Evolutionary conservation across 2,888 invertebrate genomes (phyloP).

Genomic region (Pharmacophagus antenor): DNA sequence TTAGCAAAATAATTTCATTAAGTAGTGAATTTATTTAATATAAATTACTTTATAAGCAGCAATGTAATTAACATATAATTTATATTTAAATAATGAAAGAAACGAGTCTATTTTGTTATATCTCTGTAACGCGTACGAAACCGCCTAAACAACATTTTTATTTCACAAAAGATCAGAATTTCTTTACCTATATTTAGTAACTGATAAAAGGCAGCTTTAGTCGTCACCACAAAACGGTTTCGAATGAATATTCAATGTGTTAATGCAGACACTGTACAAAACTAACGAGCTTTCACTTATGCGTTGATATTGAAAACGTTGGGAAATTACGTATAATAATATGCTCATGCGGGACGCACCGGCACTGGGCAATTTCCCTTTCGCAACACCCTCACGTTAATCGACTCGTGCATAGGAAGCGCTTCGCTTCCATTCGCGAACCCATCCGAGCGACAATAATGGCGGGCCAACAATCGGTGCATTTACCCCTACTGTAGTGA

Average conservation of each 20-base stretch:
- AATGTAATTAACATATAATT: neutral
- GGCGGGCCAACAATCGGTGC: slow-evolving; percentile 39
- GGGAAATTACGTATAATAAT: slow-evolving; percentile 15
- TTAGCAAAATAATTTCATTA: no score
- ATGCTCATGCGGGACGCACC: slow-evolving; percentile 29
- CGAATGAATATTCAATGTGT: slow-evolving; percentile 8
- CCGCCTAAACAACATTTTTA: neutral
- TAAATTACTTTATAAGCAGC: neutral
- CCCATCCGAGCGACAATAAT: slow-evolving; percentile 44
- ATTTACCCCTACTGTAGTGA: slow-evolving; percentile 37
- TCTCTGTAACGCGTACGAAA: neutral
- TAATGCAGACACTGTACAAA: neutral
- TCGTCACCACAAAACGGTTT: neutral
- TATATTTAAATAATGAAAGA: neutral
- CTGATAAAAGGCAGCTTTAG: neutral
- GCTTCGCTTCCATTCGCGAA: slow-evolving; percentile 40
- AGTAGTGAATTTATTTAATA: neutral
- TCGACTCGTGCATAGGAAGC: slow-evolving; percentile 47
- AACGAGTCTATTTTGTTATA: neutral
- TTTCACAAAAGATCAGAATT: neutral
- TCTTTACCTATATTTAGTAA: neutral
- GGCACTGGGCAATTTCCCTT: slow-evolving; percentile 53
- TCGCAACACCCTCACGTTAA: slow-evolving; percentile 44
- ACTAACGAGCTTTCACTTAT: slow-evolving; percentile 11
- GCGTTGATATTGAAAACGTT: slow-evolving; percentile 17